phyloP scores from a whole-genome alignment of 2,888 invertebrate genomes.

The Rhodophaea formosa region DNA sequence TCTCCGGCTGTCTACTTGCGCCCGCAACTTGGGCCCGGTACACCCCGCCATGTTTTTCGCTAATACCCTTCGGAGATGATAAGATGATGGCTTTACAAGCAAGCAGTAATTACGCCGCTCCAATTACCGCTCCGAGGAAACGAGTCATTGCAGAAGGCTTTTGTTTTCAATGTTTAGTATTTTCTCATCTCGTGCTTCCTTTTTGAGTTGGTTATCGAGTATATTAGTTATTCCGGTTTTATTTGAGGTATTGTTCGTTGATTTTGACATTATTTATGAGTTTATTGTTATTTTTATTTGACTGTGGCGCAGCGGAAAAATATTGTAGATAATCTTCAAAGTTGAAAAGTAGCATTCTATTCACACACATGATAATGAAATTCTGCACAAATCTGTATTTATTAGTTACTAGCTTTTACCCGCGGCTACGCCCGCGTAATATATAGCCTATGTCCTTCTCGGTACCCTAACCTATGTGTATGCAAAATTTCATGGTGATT shows the following conservation, averaged over 20 bases:
- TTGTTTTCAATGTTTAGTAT: constrained; percentile 45
- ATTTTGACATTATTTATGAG: background rate
- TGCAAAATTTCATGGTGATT: too few species aligned
- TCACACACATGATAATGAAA: too few species aligned
- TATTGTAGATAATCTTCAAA: too few species aligned
- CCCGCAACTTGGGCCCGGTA: constrained; percentile 45
- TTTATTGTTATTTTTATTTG: background rate
- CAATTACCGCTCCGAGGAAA: constrained; percentile 65
- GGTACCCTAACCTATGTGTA: too few species aligned
- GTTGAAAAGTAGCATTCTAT: too few species aligned
- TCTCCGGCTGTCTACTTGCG: constrained; percentile 65
- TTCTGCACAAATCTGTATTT: too few species aligned
- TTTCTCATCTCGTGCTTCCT: constrained; percentile 22
- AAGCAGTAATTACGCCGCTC: constrained; percentile 75
- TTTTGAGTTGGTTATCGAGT: constrained; percentile 18
- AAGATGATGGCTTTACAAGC: constrained; percentile 79
- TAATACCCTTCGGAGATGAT: constrained; percentile 76
- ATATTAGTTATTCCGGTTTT: constrained; percentile 1
- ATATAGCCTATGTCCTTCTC: too few species aligned
- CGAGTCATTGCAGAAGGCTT: constrained; percentile 50
- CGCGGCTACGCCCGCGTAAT: too few species aligned
- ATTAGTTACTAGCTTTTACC: too few species aligned
- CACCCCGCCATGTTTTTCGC: constrained; percentile 66
- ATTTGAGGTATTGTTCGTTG: background rate
- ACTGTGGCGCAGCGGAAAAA: background rate